These are phyloP conservation scores for Globicephala melas DNA, from an alignment of 2,113 vertebrate genomes.

Conservation along the genomic window DNA sequence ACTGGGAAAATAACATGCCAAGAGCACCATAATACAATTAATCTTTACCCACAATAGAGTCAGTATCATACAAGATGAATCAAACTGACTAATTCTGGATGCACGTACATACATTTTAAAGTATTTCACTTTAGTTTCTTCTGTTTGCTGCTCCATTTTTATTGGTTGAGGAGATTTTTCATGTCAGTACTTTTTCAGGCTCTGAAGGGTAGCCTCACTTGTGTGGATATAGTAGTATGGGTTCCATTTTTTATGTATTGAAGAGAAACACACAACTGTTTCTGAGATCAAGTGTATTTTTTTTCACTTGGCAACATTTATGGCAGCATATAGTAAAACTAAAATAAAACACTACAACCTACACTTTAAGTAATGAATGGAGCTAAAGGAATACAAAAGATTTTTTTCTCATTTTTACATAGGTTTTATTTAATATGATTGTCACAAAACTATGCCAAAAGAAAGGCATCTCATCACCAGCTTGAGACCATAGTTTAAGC, in stretches of 20 bases:
- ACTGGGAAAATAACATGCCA: slow-evolving; percentile 80
- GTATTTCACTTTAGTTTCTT: slow-evolving; percentile 62
- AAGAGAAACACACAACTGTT: background rate
- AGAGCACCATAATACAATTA: slow-evolving; percentile 76
- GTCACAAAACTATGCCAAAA: background rate
- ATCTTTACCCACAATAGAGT: slow-evolving; percentile 76
- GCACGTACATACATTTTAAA: slow-evolving; percentile 68
- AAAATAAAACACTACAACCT: background rate
- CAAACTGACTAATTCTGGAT: slow-evolving; percentile 74
- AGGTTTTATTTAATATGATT: slow-evolving; percentile 1
- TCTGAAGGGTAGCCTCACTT: background rate
- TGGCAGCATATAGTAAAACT: background rate
- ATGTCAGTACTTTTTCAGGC: slow-evolving; percentile 48
- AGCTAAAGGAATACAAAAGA: background rate
- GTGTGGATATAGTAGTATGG: accelerated
- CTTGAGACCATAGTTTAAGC: background rate
- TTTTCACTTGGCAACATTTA: background rate
- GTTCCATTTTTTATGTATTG: background rate
- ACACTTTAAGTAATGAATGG: background rate
- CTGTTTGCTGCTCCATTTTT: slow-evolving; percentile 50
- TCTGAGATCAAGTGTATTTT: background rate
- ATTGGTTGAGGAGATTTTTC: slow-evolving; percentile 63
- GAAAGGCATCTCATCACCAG: slow-evolving; percentile 29
- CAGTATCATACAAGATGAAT: slow-evolving; percentile 76
- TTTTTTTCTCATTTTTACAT: background rate